A percentile compares a stretch with the other conserved stretches of the same genome.
Evolutionary conservation across 1,140 invertebrate genomes (phyloP).

Genomic region (Laupala kohalensis): DNA sequence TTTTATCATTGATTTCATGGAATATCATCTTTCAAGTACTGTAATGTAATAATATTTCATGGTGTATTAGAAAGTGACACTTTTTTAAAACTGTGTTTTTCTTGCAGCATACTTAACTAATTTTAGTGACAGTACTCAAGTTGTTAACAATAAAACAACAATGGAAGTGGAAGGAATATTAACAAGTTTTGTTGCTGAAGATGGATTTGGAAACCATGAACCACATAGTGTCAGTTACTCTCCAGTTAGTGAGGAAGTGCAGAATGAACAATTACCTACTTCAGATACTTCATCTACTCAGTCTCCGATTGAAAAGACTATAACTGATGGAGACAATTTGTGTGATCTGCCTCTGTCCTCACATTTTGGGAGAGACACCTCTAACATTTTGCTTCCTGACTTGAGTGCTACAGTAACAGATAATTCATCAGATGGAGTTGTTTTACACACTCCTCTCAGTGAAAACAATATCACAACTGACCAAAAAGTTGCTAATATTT

Average conservation of each 20-base stretch:
- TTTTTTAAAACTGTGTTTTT: neutral
- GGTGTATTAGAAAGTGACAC: neutral
- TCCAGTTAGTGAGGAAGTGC: neutral
- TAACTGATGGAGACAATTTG: too few species aligned
- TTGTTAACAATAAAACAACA: neutral
- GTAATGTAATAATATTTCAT: neutral
- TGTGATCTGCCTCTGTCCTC: neutral
- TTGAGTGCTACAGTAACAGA: neutral
- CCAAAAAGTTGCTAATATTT: slow-evolving; percentile 1
- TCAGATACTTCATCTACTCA: neutral
- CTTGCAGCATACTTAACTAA: neutral
- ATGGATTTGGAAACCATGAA: neutral
- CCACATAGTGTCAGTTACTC: neutral
- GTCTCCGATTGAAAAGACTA: too few species aligned
- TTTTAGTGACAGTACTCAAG: neutral
- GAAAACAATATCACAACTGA: neutral
- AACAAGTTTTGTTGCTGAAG: neutral
- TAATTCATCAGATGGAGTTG: neutral
- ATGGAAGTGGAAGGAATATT: slow-evolving; percentile 3
- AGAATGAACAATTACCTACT: neutral
- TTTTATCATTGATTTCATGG: too few species aligned
- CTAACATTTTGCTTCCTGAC: neutral
- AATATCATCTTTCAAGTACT: too few species aligned
- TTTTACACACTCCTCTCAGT: too few species aligned
- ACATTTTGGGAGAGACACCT: neutral